Conservation (phyloP, 92 coral and sea anemone species). For the Montipora capitata region DNA sequence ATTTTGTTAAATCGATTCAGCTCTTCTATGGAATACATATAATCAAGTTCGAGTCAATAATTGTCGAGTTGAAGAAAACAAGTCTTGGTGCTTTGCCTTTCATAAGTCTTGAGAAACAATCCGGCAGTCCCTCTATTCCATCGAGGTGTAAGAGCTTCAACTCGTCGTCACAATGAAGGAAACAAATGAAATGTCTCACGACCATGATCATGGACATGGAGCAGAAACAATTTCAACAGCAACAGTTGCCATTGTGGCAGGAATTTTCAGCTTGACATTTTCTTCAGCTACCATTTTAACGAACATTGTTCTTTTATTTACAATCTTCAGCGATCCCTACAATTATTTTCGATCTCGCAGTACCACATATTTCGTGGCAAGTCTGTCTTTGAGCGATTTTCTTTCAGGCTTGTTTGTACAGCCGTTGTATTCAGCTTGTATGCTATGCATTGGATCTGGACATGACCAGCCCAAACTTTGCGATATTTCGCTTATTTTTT, state of each 20-base stretch:
- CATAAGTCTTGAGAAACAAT: too few species aligned
- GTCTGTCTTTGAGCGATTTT: constrained; percentile 75
- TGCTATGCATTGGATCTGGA: constrained; percentile 52
- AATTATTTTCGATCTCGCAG: constrained; percentile 75
- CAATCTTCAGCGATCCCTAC: constrained; percentile 75
- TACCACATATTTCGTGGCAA: constrained; percentile 58
- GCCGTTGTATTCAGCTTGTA: constrained; percentile 52
- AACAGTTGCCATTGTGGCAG: constrained; percentile 50
- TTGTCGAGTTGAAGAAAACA: too few species aligned
- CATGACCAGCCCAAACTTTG: constrained; percentile 19
- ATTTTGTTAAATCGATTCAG: too few species aligned
- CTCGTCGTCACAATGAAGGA: too few species aligned
- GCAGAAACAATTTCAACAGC: background rate
- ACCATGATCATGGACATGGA: too few species aligned
- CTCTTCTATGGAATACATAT: too few species aligned
- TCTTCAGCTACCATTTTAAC: constrained; percentile 64
- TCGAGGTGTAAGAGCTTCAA: too few species aligned
- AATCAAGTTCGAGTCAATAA: too few species aligned
- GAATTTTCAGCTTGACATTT: constrained; percentile 71
- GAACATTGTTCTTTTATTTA: constrained; percentile 80
- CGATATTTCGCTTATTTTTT: constrained; percentile 53
- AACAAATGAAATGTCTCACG: too few species aligned
- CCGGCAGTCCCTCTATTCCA: too few species aligned
- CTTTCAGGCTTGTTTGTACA: constrained; percentile 73
- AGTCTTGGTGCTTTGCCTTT: too few species aligned